phyloP scores from a whole-genome alignment of 2,113 vertebrate species.

The Gymnorhina tibicen region DNA sequence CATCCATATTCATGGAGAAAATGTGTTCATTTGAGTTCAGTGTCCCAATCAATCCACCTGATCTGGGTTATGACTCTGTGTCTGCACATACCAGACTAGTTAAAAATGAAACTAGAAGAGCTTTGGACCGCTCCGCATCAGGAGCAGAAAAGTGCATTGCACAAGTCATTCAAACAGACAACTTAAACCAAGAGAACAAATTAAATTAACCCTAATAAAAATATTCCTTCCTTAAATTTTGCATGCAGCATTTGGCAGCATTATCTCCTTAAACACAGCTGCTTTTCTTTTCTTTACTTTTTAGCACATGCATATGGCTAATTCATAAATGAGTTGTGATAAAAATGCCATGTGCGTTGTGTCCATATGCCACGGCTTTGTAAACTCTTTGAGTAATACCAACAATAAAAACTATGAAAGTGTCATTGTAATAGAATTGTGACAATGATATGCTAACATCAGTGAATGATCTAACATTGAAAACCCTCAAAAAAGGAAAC shows the following conservation, averaged over 20 bases:
- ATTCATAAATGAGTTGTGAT: not conserved
- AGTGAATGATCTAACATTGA: not conserved
- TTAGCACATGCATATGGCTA: not conserved
- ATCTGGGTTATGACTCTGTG: not conserved
- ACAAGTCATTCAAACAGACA: not conserved
- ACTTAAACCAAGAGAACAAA: not conserved
- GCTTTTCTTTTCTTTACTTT: not conserved
- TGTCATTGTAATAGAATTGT: not conserved
- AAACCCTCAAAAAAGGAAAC: not conserved
- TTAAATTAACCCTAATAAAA: not conserved
- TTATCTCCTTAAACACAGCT: not conserved
- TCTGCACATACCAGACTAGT: not conserved
- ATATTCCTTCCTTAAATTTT: not conserved
- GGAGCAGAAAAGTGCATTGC: not conserved
- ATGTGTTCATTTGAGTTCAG: not conserved
- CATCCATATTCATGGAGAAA: not conserved
- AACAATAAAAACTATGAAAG: not conserved
- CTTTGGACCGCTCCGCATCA: accelerated
- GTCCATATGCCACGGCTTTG: not conserved
- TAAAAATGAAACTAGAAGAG: not conserved
- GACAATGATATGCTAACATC: not conserved
- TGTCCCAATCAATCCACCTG: not conserved
- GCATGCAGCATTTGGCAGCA: not conserved
- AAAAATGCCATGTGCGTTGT: not conserved
- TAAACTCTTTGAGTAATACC: not conserved